Evolutionary conservation across 2,888 invertebrate species (phyloP), one percentile per base, ranked within the genome.

Genomic region (Pasiphila rectangulata): DNA sequence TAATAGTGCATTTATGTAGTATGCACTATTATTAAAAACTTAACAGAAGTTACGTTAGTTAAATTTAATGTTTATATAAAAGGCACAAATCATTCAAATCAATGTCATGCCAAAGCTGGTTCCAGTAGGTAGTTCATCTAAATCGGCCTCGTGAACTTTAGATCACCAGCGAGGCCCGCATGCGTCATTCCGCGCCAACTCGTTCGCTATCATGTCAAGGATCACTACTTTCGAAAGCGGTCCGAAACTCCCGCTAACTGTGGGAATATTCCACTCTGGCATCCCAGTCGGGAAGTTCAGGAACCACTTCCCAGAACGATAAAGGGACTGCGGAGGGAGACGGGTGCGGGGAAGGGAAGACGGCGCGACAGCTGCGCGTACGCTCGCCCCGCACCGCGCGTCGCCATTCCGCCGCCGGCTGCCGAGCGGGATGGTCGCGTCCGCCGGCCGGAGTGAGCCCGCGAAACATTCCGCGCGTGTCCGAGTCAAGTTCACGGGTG

Each of bases 251-350:
- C 68, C 60, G 59, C 37, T 46, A 57, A 42, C 51, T 59, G 71
- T 64, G 64, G 65, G 67, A 72, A 67, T 64, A 66, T 67, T 65
- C 51, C 48, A 57, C 57, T 64, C 57, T 71, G 78, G 69, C 77
- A 83, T 81, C 83, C 72, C 77, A 63, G 72, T 75, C 79, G 87
- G 87, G 87, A 88, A 86, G 85, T 77, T 84, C 81, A 85, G 87
- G 87, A 88, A 86, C 87, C 84, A 86, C 84, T 88, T 86, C 87
- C 87, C 86, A 87, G 87, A 87, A 87, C 86, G 86, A 85, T 84
- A 83, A 81, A 82, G 85, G 84, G 83, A 78, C 77, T 68, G 67
- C 64, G 74, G 71, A 72, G 67, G 57, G 51, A 47, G 50, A 66
- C 43, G 54, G 36, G 61, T 35, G 68, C 56, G 66, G 69, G 57